Base-by-base conservation (phyloP, 2,888 invertebrate genomes). In the Tipula unca region DNA sequence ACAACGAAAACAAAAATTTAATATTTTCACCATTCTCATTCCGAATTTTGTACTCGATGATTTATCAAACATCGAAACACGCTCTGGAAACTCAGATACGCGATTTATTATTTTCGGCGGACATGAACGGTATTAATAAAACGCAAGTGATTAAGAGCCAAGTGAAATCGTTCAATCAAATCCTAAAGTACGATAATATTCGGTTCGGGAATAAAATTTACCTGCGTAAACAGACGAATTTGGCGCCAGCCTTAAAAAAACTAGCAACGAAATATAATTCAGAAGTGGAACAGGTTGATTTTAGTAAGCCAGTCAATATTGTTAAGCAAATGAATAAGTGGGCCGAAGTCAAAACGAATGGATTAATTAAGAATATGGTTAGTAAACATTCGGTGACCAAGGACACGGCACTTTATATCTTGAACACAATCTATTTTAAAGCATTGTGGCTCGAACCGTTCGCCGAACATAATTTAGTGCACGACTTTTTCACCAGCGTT, bases 281-380 rank as follows among this genome's bases (percentile, higher is more conserved):
- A 3, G 20, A 84, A 36, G 36, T 84, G 1, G 84, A 84, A 84
- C 84, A 84, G 20, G 84, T 84, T 25, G 84, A 84, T 84, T 84
- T 84, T 39, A 20, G 13, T n/a, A 32, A 84, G 20, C 20, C 32
- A 39, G 0, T 17, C 3, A 5, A 32, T 20, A 36, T 36, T 20
- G 36, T 36, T 3, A 84, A 84, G 10, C 32, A 84, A 36, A 84
- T 84, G 36, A 84, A 84, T 84, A 36, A 84, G 20, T 84, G 84
- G 84, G 84, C 36, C 10, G 36, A 84, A 84, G 35, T 20, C 20
- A 32, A 84, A 84, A 84, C 84, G 1, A 20, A 84, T 14, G 84
- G 84, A 10, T 84, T 84, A 10, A 84, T 84, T 39, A 84, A 39
- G 36, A 20, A 84, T 4, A 36, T 84, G 36, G 84, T 84, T 39